Conservation (phyloP, 1,140 invertebrate species). For the Achroia grisella region DNA sequence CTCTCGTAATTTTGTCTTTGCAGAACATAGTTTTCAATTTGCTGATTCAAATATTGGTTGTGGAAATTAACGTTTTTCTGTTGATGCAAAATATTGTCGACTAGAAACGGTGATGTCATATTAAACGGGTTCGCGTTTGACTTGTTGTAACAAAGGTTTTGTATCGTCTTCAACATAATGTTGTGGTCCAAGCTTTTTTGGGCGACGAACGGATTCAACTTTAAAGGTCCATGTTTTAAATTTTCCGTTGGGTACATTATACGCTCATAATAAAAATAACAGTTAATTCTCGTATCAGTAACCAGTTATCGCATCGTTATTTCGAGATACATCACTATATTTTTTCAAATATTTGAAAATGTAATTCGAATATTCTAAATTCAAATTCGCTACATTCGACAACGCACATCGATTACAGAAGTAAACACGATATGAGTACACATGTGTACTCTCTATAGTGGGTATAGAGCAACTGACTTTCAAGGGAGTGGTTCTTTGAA, state of each 20-base stretch:
- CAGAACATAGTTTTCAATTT: slow-evolving; percentile 59
- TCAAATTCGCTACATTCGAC: slow-evolving; percentile 2
- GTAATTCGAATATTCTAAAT: slow-evolving; percentile 5
- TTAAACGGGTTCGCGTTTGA: slow-evolving; percentile 38
- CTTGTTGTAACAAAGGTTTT: slow-evolving; percentile 55
- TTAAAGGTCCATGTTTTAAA: slow-evolving; percentile 54
- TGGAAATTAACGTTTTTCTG: slow-evolving; percentile 62
- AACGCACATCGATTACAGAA: background rate
- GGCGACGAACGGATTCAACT: slow-evolving; percentile 42
- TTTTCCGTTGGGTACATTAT: slow-evolving; percentile 61
- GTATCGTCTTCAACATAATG: slow-evolving; percentile 67
- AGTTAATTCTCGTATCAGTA: background rate
- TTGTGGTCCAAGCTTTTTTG: slow-evolving; percentile 44
- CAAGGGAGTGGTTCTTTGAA: slow-evolving; percentile 53
- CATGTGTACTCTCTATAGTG: slow-evolving; percentile 27
- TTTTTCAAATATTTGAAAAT: background rate
- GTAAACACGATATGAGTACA: slow-evolving; percentile 1
- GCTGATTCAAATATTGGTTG: slow-evolving; percentile 68
- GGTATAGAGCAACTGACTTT: slow-evolving; percentile 34
- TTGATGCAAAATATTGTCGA: slow-evolving; percentile 67
- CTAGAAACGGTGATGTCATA: slow-evolving; percentile 67
- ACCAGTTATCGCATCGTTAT: background rate
- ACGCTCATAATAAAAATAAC: slow-evolving; percentile 14
- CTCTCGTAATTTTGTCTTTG: slow-evolving; percentile 48
- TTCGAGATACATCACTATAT: slow-evolving; percentile 2